A percentile compares a stretch with the other conserved stretches of the same genome.
Conservation (phyloP, 2,797 vertebrate genomes). For the Propithecus perrieri region DNA sequence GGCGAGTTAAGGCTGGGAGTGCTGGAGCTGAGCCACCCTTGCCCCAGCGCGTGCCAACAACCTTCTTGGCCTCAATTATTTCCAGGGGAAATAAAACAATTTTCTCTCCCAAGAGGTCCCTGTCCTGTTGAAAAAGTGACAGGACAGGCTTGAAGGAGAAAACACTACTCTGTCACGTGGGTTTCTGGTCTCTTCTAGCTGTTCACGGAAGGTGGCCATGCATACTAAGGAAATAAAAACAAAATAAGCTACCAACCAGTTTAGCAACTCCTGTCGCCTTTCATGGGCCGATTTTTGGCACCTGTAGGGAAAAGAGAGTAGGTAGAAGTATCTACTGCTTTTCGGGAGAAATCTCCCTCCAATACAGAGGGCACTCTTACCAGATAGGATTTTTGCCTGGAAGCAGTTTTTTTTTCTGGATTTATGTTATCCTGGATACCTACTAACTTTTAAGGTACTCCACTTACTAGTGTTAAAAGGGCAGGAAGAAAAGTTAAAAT, state of each 20-base stretch:
- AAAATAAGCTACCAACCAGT: slow-evolving; percentile 36
- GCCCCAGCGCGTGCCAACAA: background rate
- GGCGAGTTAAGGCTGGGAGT: background rate
- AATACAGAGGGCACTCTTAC: background rate
- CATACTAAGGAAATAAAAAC: slow-evolving; percentile 49
- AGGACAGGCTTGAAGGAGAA: background rate
- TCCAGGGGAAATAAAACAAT: background rate
- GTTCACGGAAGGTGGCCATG: background rate
- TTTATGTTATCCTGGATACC: background rate
- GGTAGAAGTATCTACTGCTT: background rate
- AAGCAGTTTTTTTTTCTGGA: background rate
- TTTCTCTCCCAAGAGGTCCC: background rate
- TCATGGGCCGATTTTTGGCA: background rate
- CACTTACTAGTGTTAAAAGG: background rate
- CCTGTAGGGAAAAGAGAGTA: background rate
- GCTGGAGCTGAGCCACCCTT: no score
- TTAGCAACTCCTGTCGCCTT: slow-evolving; percentile 29
- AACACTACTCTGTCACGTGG: slow-evolving; percentile 43
- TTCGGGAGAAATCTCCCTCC: background rate
- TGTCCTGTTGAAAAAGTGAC: background rate
- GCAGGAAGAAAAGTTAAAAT: slow-evolving; percentile 24
- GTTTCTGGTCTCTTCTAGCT: slow-evolving; percentile 13
- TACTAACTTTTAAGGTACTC: background rate
- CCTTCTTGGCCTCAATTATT: background rate
- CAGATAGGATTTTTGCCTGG: background rate